Base-by-base conservation (phyloP, 2,113 vertebrate genomes). In the Puma concolor region DNA sequence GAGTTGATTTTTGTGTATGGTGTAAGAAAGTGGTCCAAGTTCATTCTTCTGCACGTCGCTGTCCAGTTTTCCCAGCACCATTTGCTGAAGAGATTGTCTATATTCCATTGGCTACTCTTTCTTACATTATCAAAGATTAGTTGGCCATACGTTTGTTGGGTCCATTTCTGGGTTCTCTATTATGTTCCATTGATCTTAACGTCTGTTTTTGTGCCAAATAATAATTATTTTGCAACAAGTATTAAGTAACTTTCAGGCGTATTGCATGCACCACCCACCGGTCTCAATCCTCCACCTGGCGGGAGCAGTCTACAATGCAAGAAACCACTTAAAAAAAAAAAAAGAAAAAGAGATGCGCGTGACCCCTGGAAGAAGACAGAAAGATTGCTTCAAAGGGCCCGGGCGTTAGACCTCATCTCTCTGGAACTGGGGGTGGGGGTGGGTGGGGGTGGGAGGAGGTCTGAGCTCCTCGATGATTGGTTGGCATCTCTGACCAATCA, bases 401-500 rank as follows among this genome's bases (percentile, higher is more conserved):
- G 21, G 0, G 1, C 21, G 0, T 48, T 1, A 52, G 36, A n/a
- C 71, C 57, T 13, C 72, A 29, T 80, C 92, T 63, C 93, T 21
- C 29, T 2, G 54, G 23, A 54, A n/a, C 17, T 1, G 11, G 19
- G 57, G 23, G 15, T 44, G 44, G 5, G 29, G 15, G 9, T n/a
- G 0, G 5, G 23, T 1, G n/a, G 38, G 31, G 12, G 85, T n/a
- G 33, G 96, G 80, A 16, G 81, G 66, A 25, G 50, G 17, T 9
- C 23, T 48, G 66, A 80, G 33, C 29, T 95, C 41, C 63, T 72
- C 25, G 5, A 5, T 92, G 94, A 97, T 94, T 97, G 96, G 97
- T 50, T 95, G 19, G 12, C 19, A 8, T 64, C 16, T 67, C 36
- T 86, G 67, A 11, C 98, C 95, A 98, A 96, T 98, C 83, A 82